Evolutionary conservation across 2,888 invertebrate species (phyloP), one percentile per base, ranked within the genome.

Genomic region (Archips crataeganus): DNA sequence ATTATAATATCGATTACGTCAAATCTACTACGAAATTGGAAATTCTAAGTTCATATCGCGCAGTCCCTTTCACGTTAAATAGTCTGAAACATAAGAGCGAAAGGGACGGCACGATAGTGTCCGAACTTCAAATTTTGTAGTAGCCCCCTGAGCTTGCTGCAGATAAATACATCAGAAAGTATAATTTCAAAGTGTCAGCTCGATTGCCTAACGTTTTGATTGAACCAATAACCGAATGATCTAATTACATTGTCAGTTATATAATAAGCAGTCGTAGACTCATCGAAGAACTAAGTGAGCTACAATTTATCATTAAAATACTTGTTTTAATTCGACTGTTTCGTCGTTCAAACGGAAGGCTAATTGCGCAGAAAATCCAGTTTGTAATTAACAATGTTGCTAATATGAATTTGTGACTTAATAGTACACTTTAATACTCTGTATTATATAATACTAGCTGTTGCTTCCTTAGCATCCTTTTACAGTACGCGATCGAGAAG

Each of bases 221-320:
- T 49, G 68, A 4, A 70, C 42, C 32, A 59, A 71, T 65, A 57
- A 59, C 51, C 54, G 45, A 68, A 51, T 65, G 45, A 63, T 65
- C 45, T 60, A 72, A 65, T 74, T 74, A 65, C 47, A 60, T 60
- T 57, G 57, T 54, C 45, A 13, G 15, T 72, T 74, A 65, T 47
- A 54, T 74, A 70, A 69, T 11, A 15, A 63, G 5, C n/a, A 10
- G 39, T 13, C 49, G 42, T 47, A 57, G 63, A 45, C 32, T 39
- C 49, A 32, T 72, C 60, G 54, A 54, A 34, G 15, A 23, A 54
- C n/a, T 59, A 49, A 49, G 62, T 45, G 15, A 49, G 34, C 45
- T 54, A 67, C 62, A 45, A 60, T 67, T 61, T 61, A 51, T 66
- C 10, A 67, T 49, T 60, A 61, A 45, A 45, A 39, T 15, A 49